These are phyloP conservation scores for Nixonia krombeini DNA, from an alignment of 1,140 invertebrate genomes.

Conservation along the genomic window DNA sequence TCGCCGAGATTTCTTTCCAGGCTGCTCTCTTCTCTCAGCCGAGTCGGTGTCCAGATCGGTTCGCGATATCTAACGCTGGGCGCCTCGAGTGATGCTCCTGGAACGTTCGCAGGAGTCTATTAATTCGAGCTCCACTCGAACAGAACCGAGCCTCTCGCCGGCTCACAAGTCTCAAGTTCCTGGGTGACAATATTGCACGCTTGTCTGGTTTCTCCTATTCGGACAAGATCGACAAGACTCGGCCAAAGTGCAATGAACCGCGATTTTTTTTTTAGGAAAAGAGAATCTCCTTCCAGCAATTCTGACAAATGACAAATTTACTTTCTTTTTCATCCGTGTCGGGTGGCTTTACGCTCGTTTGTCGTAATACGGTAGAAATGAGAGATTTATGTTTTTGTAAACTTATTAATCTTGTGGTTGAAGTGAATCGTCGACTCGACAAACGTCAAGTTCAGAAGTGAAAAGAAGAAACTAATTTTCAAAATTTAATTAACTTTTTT, in stretches of 20 bases:
- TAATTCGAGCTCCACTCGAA: slow-evolving; percentile 38
- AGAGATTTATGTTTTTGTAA: no score
- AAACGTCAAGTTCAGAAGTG: no score
- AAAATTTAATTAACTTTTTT: no score
- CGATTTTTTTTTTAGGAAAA: slow-evolving; percentile 27
- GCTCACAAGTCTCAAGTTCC: slow-evolving; percentile 46
- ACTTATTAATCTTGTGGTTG: no score
- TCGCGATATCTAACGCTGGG: slow-evolving; percentile 31
- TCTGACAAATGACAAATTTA: no score
- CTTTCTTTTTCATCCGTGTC: no score
- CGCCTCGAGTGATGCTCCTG: slow-evolving; percentile 5
- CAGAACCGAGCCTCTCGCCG: slow-evolving; percentile 30
- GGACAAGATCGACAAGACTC: slow-evolving; percentile 34
- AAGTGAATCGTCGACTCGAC: no score
- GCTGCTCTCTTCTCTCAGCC: slow-evolving; percentile 8
- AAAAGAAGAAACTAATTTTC: no score
- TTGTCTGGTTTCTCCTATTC: slow-evolving; percentile 43
- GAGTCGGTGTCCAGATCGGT: slow-evolving; percentile 6
- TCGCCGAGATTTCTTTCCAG: slow-evolving; percentile 21
- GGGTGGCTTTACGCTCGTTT: no score
- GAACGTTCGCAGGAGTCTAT: slow-evolving; percentile 41
- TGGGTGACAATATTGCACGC: slow-evolving; percentile 45
- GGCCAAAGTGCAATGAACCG: slow-evolving; percentile 9
- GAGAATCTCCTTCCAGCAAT: no score
- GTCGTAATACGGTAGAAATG: no score